Percentiles rank a stretch among this genome's conserved stretches.
phyloP scores from a whole-genome alignment of 1,140 invertebrate genomes.

The Branchinecta lindahli region DNA sequence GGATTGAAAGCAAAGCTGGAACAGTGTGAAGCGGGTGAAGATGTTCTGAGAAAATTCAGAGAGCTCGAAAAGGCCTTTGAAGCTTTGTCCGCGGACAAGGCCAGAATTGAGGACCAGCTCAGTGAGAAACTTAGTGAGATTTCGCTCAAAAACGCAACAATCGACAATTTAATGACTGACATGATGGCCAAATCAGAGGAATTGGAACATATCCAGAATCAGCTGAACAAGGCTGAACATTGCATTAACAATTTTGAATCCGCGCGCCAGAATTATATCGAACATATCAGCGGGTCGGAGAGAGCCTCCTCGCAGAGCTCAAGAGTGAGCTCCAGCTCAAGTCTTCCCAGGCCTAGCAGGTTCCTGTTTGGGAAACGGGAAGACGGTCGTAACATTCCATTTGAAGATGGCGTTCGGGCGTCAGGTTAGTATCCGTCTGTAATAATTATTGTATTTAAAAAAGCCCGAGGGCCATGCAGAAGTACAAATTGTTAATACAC shows the following conservation, averaged over 20 bases:
- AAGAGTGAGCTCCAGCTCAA: too few relatives aligned
- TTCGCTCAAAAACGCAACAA: background rate
- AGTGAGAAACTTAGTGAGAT: background rate
- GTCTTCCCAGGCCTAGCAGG: too few relatives aligned
- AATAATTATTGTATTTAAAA: too few relatives aligned
- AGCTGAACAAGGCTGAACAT: background rate
- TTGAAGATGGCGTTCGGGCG: too few relatives aligned
- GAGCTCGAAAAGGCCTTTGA: background rate
- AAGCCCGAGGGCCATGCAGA: too few relatives aligned
- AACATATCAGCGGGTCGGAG: background rate
- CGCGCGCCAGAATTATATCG: background rate
- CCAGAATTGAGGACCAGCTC: background rate
- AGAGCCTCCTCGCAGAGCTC: too few relatives aligned
- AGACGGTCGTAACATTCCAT: too few relatives aligned
- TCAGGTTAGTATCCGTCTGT: too few relatives aligned
- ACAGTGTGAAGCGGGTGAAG: background rate
- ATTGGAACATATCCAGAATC: background rate
- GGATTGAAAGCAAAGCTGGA: background rate
- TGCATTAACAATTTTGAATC: conserved; percentile 4
- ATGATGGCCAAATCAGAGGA: background rate
- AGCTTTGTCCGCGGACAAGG: background rate
- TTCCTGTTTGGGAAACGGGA: too few relatives aligned
- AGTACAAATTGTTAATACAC: too few relatives aligned
- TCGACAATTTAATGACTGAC: background rate
- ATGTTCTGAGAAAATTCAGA: background rate